These are phyloP conservation scores for Tokudaia tokunoshimensis DNA, from an alignment of 2,797 vertebrate genomes.

Conservation along the genomic window DNA sequence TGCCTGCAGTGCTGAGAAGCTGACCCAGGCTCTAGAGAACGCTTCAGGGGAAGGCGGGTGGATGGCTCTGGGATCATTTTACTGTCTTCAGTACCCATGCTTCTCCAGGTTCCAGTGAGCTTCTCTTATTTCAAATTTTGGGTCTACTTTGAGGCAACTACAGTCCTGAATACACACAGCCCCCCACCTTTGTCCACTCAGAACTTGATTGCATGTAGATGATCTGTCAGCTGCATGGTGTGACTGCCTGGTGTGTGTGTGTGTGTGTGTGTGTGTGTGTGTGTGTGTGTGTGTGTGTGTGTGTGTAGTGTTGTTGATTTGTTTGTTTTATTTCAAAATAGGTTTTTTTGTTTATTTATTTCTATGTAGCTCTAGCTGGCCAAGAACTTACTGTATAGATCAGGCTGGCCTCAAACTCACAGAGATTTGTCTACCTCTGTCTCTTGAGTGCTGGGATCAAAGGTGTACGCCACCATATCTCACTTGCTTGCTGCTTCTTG, in stretches of 20 bases:
- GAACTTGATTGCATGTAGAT: neutral
- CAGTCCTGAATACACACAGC: neutral
- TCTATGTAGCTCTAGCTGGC: neutral
- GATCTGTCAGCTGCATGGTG: neutral
- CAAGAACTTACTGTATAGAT: neutral
- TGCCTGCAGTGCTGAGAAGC: neutral
- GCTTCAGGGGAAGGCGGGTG: neutral
- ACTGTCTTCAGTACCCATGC: neutral
- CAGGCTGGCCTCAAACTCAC: neutral
- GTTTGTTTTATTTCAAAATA: neutral
- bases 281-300: neutral
- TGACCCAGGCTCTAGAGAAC: constrained; percentile 1
- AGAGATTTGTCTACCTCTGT: neutral
- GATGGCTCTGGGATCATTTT: constrained; percentile 46
- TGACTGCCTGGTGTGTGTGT: neutral
- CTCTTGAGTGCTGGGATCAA: neutral
- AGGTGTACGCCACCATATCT: neutral
- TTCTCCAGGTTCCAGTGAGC: neutral
- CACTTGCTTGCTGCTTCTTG: neutral
- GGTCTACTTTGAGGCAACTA: neutral
- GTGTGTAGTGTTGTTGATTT: neutral
- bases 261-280: neutral
- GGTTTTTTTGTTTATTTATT: neutral
- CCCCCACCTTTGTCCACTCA: neutral
- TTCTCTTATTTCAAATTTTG: constrained; percentile 35